Evolutionary conservation across 2,113 vertebrate genomes (phyloP).

Genomic region (Mobula birostris): DNA sequence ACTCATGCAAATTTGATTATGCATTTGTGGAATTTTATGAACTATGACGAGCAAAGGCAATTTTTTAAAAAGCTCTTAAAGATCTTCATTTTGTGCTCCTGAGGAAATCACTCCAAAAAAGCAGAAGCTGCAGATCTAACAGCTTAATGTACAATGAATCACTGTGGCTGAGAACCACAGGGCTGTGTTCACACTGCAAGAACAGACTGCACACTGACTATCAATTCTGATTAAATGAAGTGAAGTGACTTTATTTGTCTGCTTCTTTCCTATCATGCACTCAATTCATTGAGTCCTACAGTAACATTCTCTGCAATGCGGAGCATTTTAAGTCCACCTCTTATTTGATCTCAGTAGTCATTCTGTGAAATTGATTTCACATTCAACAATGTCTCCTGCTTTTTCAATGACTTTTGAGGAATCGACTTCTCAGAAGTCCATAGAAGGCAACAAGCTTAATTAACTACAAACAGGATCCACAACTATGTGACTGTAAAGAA

Average conservation of each 20-base stretch:
- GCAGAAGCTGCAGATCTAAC: background rate
- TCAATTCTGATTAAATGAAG: background rate
- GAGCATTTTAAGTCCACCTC: background rate
- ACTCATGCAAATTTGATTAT: background rate
- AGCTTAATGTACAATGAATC: background rate
- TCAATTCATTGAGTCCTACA: too few species aligned
- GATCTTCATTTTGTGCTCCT: background rate
- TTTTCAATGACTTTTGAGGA: background rate
- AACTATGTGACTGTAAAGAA: background rate
- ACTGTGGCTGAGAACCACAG: background rate
- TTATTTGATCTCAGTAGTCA: background rate
- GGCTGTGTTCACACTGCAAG: too few species aligned
- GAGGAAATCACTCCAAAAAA: background rate
- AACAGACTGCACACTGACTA: background rate
- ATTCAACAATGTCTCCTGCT: background rate
- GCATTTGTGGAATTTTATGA: background rate
- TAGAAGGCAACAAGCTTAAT: background rate
- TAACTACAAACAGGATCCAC: background rate
- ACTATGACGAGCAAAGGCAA: background rate
- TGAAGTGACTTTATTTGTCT: too few species aligned
- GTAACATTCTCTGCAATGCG: background rate
- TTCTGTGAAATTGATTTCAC: background rate
- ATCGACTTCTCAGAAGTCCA: background rate
- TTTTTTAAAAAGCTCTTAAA: background rate
- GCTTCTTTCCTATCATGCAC: too few species aligned